Percentiles rank a stretch among this genome's conserved stretches.
Conservation (phyloP, 2,797 vertebrate species). For the Phaenicophaeus curvirostris region DNA sequence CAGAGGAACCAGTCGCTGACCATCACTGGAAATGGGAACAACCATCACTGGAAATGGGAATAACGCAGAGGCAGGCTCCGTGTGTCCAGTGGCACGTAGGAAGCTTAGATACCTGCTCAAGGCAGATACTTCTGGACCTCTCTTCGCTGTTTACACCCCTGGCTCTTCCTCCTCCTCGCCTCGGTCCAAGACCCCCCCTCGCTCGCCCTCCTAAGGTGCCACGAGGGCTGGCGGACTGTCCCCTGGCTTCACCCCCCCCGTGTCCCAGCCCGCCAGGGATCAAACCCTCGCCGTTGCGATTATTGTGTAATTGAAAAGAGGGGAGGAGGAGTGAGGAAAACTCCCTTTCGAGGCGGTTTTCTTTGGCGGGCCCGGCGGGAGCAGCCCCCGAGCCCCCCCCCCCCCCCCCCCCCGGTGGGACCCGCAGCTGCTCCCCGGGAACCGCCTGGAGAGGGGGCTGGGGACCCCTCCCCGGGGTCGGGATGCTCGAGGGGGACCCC, state of each 20-base stretch:
- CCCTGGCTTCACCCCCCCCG: background rate
- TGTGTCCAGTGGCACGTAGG: background rate
- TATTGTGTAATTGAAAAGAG: background rate
- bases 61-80: rapidly evolving
- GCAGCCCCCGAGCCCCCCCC: background rate
- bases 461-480: no score
- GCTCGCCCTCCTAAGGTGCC: rapidly evolving
- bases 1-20: background rate
- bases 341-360: background rate
- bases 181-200: background rate
- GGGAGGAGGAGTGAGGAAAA: background rate
- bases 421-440: background rate
- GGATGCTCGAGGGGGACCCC: no score
- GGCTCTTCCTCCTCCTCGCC: rapidly evolving
- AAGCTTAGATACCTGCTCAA: background rate
- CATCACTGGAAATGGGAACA: rapidly evolving
- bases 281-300: background rate
- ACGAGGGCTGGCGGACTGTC: background rate
- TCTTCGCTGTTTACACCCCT: rapidly evolving
- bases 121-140: rapidly evolving
- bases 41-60: no score
- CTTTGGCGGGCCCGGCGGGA: constrained; percentile 16
- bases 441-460: no score
- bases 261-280: background rate
- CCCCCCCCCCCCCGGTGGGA: no score